Percentiles rank a stretch among this genome's conserved stretches.
These are phyloP conservation scores for Leucopternis melanops DNA, from an alignment of 2,113 vertebrate species.

Conservation along the genomic window DNA sequence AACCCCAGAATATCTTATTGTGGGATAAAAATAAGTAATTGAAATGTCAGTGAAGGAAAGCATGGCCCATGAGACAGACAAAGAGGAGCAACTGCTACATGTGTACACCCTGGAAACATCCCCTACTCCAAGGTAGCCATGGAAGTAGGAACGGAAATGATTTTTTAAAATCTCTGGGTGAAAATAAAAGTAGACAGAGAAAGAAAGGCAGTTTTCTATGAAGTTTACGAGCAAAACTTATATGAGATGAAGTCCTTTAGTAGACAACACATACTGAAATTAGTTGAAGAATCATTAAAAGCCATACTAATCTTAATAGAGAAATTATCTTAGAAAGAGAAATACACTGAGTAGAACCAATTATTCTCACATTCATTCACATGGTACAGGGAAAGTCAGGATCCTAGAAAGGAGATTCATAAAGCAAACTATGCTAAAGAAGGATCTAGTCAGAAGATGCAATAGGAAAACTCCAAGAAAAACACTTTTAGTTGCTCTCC, in stretches of 20 bases:
- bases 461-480: not conserved
- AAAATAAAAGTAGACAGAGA: not conserved
- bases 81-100: not conserved
- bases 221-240: not conserved
- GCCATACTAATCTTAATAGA: not conserved
- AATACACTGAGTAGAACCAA: not conserved
- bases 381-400: not conserved
- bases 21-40: not conserved
- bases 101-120: not conserved
- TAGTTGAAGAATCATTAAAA: not conserved
- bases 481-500: not conserved
- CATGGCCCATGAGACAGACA: not conserved
- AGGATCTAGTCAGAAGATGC: not conserved
- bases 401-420: not conserved
- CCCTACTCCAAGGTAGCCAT: not conserved
- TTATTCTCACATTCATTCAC: not conserved
- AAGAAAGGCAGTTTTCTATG: not conserved
- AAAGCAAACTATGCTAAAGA: not conserved
- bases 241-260: not conserved
- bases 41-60: not conserved
- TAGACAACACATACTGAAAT: not conserved
- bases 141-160: rapidly evolving
- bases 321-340: not conserved
- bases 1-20: not conserved
- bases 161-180: not conserved